phyloP scores from a whole-genome alignment of 2,797 vertebrate genomes.

The Enteromius unitaeniatus region DNA sequence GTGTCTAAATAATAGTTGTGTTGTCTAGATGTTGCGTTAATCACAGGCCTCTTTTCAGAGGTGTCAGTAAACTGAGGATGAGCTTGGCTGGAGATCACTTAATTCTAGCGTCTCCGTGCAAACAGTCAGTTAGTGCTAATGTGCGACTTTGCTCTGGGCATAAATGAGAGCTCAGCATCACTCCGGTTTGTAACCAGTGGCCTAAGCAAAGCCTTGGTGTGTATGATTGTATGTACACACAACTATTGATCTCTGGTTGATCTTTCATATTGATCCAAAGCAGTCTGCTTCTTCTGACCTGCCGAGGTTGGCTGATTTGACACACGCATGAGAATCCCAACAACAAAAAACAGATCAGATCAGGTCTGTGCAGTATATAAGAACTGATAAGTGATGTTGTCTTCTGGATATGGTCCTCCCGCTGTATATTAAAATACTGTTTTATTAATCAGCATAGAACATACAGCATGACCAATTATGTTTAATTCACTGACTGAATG shows the following conservation, averaged over 20 bases:
- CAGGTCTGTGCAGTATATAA: background rate
- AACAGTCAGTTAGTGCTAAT: conserved; percentile 58
- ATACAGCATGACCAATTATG: background rate
- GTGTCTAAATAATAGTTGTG: conserved; percentile 59
- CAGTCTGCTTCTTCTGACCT: conserved; percentile 9
- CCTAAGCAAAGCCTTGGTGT: conserved; percentile 32
- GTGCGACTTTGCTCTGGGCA: conserved; percentile 45
- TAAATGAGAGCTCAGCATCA: conserved; percentile 54
- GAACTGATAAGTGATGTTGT: background rate
- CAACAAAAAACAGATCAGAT: background rate
- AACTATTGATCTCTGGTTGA: conserved; percentile 51
- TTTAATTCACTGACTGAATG: background rate
- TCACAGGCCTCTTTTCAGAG: conserved; percentile 53
- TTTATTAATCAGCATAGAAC: background rate
- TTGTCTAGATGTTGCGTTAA: conserved; percentile 59
- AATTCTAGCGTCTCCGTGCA: conserved; percentile 55
- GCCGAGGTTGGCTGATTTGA: conserved; percentile 20
- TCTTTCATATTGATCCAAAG: conserved; percentile 48
- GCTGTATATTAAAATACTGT: background rate
- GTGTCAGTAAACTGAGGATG: conserved; percentile 54
- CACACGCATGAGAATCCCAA: conserved; percentile 15
- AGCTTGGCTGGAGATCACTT: conserved; percentile 58
- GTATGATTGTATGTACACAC: conserved; percentile 28
- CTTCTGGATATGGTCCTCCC: background rate
- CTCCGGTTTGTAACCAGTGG: conserved; percentile 39